Evolutionary conservation across 1,140 invertebrate genomes (phyloP).

Genomic region (Apis laboriosa): DNA sequence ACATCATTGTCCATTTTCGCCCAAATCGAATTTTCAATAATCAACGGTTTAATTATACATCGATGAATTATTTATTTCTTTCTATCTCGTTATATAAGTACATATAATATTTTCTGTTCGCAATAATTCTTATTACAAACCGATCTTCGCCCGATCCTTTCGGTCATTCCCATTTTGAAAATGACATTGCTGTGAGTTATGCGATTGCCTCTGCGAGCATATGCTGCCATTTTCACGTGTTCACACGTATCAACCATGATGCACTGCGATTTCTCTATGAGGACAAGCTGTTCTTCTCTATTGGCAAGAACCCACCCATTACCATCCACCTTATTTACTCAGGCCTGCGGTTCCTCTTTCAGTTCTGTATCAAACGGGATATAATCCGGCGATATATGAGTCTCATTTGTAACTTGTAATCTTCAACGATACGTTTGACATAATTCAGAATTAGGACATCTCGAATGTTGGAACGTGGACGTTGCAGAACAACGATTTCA

Average conservation of each 20-base stretch:
- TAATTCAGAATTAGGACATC: conserved; percentile 69
- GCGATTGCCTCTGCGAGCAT: conserved; percentile 47
- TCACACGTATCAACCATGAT: conserved; percentile 28
- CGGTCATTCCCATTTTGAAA: neutral
- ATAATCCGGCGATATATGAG: conserved; percentile 74
- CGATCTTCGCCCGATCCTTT: neutral
- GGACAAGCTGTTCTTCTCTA: neutral
- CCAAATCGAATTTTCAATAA: neutral
- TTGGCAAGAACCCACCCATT: conserved; percentile 37
- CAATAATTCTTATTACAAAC: neutral
- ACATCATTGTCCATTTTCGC: neutral
- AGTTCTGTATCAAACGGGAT: conserved; percentile 49
- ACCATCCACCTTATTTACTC: conserved; percentile 51
- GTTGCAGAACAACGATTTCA: neutral
- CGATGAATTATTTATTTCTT: neutral
- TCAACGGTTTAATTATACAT: no score
- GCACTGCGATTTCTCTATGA: neutral
- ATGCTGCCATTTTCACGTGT: conserved; percentile 39
- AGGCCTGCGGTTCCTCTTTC: conserved; percentile 61
- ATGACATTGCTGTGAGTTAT: conserved; percentile 46
- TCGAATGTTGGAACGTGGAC: neutral
- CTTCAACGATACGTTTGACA: conserved; percentile 61
- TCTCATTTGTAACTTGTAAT: conserved; percentile 74
- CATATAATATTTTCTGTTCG: neutral
- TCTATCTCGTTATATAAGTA: neutral